phyloP scores from a whole-genome alignment of 2,888 invertebrate species.

The Xylota segnis region DNA sequence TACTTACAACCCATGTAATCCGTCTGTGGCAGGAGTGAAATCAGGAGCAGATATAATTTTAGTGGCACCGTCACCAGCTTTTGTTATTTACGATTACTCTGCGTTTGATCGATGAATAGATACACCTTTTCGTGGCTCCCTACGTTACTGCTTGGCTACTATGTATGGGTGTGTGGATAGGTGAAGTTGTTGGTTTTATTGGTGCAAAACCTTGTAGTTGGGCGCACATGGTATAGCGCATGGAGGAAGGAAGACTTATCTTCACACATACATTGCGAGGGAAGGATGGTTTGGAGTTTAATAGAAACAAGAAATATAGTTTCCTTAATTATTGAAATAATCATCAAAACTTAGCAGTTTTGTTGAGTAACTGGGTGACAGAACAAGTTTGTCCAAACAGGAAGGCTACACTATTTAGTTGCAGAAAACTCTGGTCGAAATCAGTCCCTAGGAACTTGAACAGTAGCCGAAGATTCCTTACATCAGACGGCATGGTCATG shows the following conservation, averaged over 20 bases:
- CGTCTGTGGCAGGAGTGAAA: constrained; percentile 48
- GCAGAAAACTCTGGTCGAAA: no score
- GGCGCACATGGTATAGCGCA: constrained; percentile 5
- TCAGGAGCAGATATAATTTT: constrained; percentile 27
- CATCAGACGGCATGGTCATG: no score
- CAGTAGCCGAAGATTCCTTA: no score
- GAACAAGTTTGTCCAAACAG: no score
- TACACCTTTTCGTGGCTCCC: constrained; percentile 58
- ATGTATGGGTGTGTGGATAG: not conserved
- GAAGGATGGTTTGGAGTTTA: not conserved
- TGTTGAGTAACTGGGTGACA: no score
- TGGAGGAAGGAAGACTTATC: not conserved
- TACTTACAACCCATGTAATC: constrained; percentile 27
- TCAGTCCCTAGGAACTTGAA: no score
- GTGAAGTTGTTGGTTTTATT: constrained; percentile 36
- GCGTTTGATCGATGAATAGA: constrained; percentile 73
- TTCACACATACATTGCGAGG: not conserved
- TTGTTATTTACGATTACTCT: constrained; percentile 52
- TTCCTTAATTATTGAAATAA: not conserved
- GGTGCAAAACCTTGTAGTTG: constrained; percentile 52
- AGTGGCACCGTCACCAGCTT: constrained; percentile 20
- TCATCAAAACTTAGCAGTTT: not conserved
- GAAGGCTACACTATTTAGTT: no score
- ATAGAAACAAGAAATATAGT: no score
- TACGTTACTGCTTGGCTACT: constrained; percentile 33